Base-by-base conservation (phyloP, 2,113 vertebrate genomes). In the Burhinus bistriatus region DNA sequence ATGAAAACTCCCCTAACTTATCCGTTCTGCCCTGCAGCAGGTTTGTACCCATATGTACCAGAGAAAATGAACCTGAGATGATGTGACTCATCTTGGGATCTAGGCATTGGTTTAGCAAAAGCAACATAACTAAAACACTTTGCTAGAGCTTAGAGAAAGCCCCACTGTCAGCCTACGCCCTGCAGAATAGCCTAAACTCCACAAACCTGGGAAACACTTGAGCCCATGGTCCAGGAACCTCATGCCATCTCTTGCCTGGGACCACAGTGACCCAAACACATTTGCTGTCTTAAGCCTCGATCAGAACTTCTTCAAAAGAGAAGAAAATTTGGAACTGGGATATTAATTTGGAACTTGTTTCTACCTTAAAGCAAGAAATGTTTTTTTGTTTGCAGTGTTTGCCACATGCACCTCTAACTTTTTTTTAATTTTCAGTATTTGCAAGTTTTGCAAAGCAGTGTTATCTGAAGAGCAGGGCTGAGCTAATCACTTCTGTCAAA, bases 281-380 rank as follows among this genome's bases (percentile, higher is more conserved):
- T 69, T 61, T 76, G 12, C 11, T 78, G 34, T 18, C 8, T 62
- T 36, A 45, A 66, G 32, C 4, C 26, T 81, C 71, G 40, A 12
- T 45, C 16, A 70, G 36, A 76, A 21, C 20, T 69, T 54, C 14
- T 79, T 61, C 38, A 57, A 65, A 82, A 47, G 15, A 76, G 12
- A 23, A 40, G 2, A 40, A 68, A 59, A 54, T 9, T 2, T 8
- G 8, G 5, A 81, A 40, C 11, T 0, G 3, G 44, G 45, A 13
- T 44, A 66, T 26, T 62, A 57, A 81, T 15, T 42, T 81, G 9
- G 13, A 66, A 68, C 16, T 49, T 34, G 4, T 84, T 73, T 65
- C 17, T 62, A 20, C 20, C 34, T 44, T 54, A 66, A 58, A 68
- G 10, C 4, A 91, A 90, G 10, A 85, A 88, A 58, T 45, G 51